A percentile compares a stretch with the other conserved stretches of the same genome.
phyloP scores from a whole-genome alignment of 2,888 invertebrate species.

The Crepidodera aurea region DNA sequence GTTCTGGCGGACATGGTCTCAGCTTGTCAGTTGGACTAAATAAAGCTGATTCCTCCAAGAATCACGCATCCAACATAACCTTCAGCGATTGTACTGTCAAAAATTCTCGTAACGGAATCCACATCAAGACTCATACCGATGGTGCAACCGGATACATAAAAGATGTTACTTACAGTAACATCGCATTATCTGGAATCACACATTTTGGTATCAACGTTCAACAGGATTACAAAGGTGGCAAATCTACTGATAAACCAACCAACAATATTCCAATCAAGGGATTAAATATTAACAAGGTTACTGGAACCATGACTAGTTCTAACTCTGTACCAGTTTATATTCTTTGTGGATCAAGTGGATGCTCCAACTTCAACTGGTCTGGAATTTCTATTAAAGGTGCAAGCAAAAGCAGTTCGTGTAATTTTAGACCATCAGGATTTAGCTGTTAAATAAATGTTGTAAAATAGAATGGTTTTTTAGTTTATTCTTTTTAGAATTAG shows the following conservation, averaged over 20 bases:
- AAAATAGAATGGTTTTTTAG: too few species aligned
- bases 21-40: conserved; percentile 44
- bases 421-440: conserved; percentile 37
- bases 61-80: conserved; percentile 37
- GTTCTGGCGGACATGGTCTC: conserved; percentile 43
- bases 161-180: conserved; percentile 40
- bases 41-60: conserved; percentile 27
- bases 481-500: too few species aligned
- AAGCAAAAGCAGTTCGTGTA: conserved; percentile 35
- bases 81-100: conserved; percentile 36
- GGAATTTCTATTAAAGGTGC: conserved; percentile 33
- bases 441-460: conserved; percentile 21
- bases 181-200: conserved; percentile 36
- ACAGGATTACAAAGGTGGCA: conserved; percentile 40
- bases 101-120: conserved; percentile 43
- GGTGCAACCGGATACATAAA: conserved; percentile 36
- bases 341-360: conserved; percentile 38
- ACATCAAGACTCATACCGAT: conserved; percentile 43
- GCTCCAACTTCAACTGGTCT: conserved; percentile 40
- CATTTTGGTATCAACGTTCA: conserved; percentile 42
- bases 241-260: conserved; percentile 31
- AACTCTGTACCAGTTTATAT: conserved; percentile 38
- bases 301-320: conserved; percentile 37
- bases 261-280: conserved; percentile 41
- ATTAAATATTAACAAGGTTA: background rate